A percentile compares a stretch with the other conserved stretches of the same genome.
phyloP scores from a whole-genome alignment of 2,797 vertebrate genomes.

The Mus spretus region DNA sequence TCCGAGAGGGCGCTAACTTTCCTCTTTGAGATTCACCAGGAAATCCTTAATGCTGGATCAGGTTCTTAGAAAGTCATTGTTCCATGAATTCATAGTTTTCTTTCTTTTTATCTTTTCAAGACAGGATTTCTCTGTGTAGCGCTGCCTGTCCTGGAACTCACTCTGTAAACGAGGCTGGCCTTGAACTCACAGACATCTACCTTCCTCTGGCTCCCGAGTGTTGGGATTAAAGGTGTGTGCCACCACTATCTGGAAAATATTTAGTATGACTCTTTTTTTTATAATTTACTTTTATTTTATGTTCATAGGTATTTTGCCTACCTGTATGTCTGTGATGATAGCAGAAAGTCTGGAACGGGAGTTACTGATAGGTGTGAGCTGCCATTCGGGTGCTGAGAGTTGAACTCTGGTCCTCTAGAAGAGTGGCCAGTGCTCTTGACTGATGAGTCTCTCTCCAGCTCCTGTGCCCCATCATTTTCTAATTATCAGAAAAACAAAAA shows the following conservation, averaged over 20 bases:
- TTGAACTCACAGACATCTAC: background rate
- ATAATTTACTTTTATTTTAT: background rate
- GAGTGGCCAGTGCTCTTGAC: background rate
- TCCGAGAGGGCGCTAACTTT: background rate
- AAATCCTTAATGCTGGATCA: background rate
- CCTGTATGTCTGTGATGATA: background rate
- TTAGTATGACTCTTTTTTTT: background rate
- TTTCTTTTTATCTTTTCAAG: background rate
- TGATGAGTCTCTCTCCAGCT: background rate
- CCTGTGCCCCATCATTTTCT: background rate
- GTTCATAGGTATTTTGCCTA: background rate
- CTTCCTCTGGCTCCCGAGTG: background rate
- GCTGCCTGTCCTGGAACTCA: background rate
- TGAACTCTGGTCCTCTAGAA: background rate
- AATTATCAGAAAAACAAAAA: background rate
- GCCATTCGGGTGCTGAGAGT: background rate
- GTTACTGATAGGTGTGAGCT: background rate
- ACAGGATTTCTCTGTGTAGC: background rate
- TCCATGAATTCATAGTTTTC: background rate
- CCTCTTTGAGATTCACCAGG: background rate
- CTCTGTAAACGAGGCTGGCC: background rate
- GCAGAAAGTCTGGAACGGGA: background rate
- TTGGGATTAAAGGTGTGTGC: background rate
- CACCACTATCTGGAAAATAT: background rate
- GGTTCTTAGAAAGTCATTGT: background rate